Conservation (phyloP, 1,140 invertebrate genomes). For the Chelonus insularis region DNA sequence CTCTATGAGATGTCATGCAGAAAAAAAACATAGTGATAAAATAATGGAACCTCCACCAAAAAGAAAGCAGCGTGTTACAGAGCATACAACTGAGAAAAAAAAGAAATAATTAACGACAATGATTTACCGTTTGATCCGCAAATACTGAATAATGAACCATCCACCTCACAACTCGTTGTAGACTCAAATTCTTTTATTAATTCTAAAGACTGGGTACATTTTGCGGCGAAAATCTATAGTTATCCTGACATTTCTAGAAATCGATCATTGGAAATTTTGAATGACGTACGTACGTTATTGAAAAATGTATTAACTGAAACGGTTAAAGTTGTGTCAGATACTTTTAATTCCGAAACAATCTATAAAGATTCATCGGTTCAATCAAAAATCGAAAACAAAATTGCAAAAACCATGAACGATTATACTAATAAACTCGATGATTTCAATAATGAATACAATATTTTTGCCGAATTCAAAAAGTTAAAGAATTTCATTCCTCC, state of each 20-base stretch:
- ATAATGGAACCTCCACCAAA: neutral
- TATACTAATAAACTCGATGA: conserved; percentile 8
- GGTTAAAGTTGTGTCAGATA: neutral
- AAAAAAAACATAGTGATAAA: conserved; percentile 9
- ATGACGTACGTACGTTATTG: conserved; percentile 9
- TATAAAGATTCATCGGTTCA: too few species aligned
- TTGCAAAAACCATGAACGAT: neutral
- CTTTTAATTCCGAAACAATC: neutral
- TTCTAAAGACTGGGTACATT: neutral
- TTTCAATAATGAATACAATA: conserved; percentile 1
- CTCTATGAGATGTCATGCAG: conserved; percentile 10
- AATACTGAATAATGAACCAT: neutral
- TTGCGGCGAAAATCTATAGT: conserved; percentile 16
- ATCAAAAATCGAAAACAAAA: neutral
- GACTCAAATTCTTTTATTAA: neutral
- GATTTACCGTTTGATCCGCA: neutral
- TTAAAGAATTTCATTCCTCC: conserved; percentile 5
- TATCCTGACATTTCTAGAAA: conserved; percentile 13
- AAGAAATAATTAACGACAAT: neutral
- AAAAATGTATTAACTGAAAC: conserved; percentile 9
- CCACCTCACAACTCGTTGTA: neutral
- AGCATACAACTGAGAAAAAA: neutral
- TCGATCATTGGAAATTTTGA: conserved; percentile 14
- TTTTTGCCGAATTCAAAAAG: conserved; percentile 16
- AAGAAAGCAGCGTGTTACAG: neutral